phyloP scores from a whole-genome alignment of 2,113 vertebrate species.

The Nesoenas mayeri region DNA sequence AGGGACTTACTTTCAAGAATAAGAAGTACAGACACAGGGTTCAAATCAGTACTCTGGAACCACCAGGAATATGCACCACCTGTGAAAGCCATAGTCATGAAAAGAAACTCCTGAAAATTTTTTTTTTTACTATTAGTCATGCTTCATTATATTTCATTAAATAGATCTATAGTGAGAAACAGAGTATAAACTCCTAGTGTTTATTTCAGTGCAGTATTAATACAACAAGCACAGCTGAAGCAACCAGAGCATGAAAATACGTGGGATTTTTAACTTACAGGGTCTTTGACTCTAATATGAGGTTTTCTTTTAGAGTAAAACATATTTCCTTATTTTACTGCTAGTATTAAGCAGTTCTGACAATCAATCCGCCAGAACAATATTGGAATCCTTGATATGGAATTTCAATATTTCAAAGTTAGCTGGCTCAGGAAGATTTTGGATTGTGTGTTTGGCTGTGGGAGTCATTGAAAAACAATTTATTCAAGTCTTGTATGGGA shows the following conservation, averaged over 20 bases:
- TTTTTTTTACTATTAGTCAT: neutral
- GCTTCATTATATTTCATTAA: neutral
- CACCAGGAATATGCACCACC: neutral
- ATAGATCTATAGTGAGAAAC: neutral
- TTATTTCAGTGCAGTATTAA: neutral
- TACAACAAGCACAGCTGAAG: neutral
- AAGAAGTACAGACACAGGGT: fast-evolving
- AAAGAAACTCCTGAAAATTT: neutral
- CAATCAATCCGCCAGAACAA: neutral
- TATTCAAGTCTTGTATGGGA: neutral
- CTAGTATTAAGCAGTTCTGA: neutral
- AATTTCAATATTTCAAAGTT: slow-evolving; percentile 18
- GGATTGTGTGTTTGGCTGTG: neutral
- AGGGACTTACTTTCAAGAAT: neutral
- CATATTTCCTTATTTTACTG: neutral
- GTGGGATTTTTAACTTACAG: neutral
- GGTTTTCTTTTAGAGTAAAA: neutral
- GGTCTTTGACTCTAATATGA: neutral
- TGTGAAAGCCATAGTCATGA: neutral
- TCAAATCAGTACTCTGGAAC: neutral
- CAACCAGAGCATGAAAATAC: neutral
- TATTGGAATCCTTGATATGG: neutral
- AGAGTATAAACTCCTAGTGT: neutral
- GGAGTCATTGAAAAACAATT: neutral
- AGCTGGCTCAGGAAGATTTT: neutral